These are phyloP conservation scores for Corbicula japonica DNA, from an alignment of 2,888 invertebrate species.

Conservation along the genomic window DNA sequence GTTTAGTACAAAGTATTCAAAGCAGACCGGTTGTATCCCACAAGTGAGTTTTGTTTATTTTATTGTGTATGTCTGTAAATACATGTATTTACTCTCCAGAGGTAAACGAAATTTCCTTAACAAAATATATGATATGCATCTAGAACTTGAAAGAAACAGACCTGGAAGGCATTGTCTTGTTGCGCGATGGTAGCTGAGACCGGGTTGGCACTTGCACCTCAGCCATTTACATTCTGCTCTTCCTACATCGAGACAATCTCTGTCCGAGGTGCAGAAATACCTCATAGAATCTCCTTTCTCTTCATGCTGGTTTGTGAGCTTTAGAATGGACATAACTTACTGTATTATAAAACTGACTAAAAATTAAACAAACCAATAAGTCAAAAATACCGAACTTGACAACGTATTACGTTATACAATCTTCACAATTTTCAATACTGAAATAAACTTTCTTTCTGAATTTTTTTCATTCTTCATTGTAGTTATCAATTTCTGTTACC, in stretches of 20 bases:
- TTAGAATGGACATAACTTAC: too few species aligned
- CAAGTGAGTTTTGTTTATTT: too few species aligned
- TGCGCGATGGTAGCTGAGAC: not conserved
- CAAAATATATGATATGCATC: not conserved
- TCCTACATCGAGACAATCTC: not conserved
- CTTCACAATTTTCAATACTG: too few species aligned
- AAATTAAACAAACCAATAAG: not conserved
- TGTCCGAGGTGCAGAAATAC: not conserved
- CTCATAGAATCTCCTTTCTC: not conserved
- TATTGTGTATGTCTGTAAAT: not conserved
- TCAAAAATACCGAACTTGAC: too few species aligned
- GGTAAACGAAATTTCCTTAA: not conserved
- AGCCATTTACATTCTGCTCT: constrained; percentile 8
- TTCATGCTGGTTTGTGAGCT: too few species aligned
- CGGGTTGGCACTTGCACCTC: constrained; percentile 6
- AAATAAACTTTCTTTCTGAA: not conserved
- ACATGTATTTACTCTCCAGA: not conserved
- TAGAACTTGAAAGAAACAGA: not conserved
- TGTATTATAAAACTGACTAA: not conserved
- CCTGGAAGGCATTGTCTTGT: constrained; percentile 1
- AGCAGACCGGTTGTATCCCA: not conserved
- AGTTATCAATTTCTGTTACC: not conserved
- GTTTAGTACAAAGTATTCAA: not conserved
- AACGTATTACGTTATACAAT: too few species aligned
- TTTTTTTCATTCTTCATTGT: not conserved